A percentile compares a stretch with the other conserved stretches of the same genome.
phyloP scores from a whole-genome alignment of 2,888 invertebrate species.

The Nephrotoma guestfalica region DNA sequence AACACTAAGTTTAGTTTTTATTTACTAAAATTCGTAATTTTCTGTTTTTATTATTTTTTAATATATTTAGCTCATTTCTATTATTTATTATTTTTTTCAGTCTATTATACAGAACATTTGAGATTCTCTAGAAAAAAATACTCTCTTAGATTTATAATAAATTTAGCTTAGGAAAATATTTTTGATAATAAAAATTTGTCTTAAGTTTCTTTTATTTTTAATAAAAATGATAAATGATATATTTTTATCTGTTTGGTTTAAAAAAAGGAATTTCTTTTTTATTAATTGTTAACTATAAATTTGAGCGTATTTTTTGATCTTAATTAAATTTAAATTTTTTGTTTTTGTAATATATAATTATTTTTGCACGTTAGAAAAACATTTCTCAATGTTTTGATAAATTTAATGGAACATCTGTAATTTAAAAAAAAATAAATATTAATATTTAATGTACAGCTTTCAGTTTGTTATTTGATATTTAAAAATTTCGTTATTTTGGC shows the following conservation, averaged over 20 bases:
- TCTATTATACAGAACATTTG: constrained; percentile 21
- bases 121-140: constrained; percentile 25
- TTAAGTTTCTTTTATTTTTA: neutral
- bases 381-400: constrained; percentile 61
- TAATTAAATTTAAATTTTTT: neutral
- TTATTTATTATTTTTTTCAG: constrained; percentile 13
- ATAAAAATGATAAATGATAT: neutral
- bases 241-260: neutral
- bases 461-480: too few relatives aligned
- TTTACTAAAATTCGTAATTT: neutral
- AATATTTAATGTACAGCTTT: too few relatives aligned
- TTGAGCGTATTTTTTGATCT: neutral
- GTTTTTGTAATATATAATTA: neutral
- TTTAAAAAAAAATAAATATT: constrained; percentile 15
- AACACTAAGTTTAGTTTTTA: neutral
- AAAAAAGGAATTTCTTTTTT: neutral
- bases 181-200: neutral
- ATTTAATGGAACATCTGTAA: constrained; percentile 80
- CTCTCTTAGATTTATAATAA: neutral
- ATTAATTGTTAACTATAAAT: neutral
- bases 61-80: neutral
- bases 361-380: neutral
- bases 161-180: neutral
- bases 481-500: too few relatives aligned
- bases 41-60: neutral